Conservation (phyloP, 2,113 vertebrate genomes). For the Vidua macroura region DNA sequence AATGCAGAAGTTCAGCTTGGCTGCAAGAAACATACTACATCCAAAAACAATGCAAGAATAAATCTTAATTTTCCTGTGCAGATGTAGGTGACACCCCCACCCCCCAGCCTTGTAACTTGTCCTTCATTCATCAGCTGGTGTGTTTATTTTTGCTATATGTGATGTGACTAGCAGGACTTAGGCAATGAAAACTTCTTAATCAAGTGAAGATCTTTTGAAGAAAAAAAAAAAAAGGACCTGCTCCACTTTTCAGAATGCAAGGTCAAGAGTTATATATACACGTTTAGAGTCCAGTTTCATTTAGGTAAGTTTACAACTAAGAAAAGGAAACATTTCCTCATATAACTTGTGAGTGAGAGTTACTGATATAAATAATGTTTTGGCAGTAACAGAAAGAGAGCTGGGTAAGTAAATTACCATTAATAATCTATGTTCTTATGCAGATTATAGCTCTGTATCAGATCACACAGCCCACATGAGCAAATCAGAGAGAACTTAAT, state of each 20-base stretch:
- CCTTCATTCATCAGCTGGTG: conserved; percentile 8
- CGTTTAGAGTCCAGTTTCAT: background rate
- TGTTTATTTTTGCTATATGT: conserved; percentile 47
- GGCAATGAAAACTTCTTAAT: conserved; percentile 51
- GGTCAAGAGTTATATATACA: conserved; percentile 50
- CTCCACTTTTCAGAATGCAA: conserved; percentile 17
- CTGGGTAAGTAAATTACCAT: background rate
- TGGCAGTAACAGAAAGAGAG: conserved; percentile 9
- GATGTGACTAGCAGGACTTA: conserved; percentile 37
- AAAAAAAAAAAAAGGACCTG: conserved; percentile 3
- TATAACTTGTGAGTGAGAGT: background rate
- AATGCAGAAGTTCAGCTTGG: background rate
- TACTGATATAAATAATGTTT: background rate
- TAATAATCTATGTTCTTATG: background rate
- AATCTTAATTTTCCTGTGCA: background rate
- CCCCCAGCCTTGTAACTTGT: background rate
- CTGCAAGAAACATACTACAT: background rate
- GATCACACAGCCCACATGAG: background rate
- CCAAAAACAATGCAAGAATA: background rate
- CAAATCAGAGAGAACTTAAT: background rate
- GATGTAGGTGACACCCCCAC: background rate
- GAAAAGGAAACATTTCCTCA: conserved; percentile 35
- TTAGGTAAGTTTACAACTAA: conserved; percentile 20
- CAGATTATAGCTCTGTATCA: background rate
- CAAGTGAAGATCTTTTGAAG: conserved; percentile 21